Evolutionary conservation across 2,888 invertebrate species (phyloP).

Genomic region (Oxyscelio sp.): DNA sequence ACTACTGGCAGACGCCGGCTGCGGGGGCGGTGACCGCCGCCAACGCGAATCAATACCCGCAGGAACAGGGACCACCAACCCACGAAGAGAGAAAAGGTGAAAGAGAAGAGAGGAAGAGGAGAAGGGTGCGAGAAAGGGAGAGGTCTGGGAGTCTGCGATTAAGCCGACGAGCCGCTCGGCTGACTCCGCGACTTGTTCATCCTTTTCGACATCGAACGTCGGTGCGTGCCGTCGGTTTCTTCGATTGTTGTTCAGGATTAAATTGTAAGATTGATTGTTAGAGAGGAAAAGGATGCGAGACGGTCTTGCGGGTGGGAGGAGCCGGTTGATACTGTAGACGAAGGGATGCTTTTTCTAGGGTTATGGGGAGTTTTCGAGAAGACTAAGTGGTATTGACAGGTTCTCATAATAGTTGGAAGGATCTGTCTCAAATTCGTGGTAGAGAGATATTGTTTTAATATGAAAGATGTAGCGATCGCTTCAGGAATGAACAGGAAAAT

Average conservation of each 20-base stretch:
- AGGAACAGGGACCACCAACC: slow-evolving; percentile 88
- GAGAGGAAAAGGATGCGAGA: no score
- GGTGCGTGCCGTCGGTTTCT: not conserved
- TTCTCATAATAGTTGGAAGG: no score
- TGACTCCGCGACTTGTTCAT: slow-evolving; percentile 54
- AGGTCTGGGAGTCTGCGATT: slow-evolving; percentile 68
- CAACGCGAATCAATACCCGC: slow-evolving; percentile 89
- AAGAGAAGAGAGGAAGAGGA: slow-evolving; percentile 70
- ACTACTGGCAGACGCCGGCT: slow-evolving; percentile 87
- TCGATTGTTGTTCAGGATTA: not conserved
- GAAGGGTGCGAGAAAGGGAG: slow-evolving; percentile 70
- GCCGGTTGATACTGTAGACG: no score
- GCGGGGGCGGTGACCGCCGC: slow-evolving; percentile 88
- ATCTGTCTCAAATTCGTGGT: no score
- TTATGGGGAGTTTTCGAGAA: no score
- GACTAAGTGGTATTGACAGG: no score
- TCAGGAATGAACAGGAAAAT: no score
- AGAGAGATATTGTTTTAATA: no score
- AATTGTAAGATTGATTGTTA: not conserved
- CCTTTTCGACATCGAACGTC: slow-evolving; percentile 20
- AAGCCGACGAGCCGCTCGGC: slow-evolving; percentile 60
- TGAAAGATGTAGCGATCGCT: no score
- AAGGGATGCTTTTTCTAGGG: no score
- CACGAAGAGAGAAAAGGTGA: slow-evolving; percentile 79
- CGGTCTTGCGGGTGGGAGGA: no score